phyloP scores from a whole-genome alignment of 2,113 vertebrate species.

The Serinus canaria region DNA sequence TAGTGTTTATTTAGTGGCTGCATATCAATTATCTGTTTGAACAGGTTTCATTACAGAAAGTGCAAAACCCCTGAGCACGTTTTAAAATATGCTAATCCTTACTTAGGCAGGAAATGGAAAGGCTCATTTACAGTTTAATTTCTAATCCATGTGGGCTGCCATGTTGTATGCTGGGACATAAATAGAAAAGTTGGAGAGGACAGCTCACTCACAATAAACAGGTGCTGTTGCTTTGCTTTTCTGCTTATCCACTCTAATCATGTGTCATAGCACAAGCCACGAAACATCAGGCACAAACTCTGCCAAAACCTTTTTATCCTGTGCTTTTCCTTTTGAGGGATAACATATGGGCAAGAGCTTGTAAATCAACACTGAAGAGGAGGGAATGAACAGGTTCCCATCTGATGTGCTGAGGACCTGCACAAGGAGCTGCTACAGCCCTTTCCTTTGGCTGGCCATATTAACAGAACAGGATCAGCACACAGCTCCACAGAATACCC shows the following conservation, averaged over 20 bases:
- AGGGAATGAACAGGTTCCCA: not conserved
- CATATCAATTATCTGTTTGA: conserved; percentile 61
- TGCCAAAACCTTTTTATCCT: not conserved
- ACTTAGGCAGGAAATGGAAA: conserved; percentile 41
- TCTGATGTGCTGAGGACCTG: not conserved
- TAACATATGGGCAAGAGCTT: not conserved
- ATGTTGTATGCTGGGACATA: conserved; percentile 33
- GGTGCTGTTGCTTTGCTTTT: conserved; percentile 25
- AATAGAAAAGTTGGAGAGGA: conserved; percentile 56
- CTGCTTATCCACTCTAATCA: conserved; percentile 10
- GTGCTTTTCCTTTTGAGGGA: conserved; percentile 12
- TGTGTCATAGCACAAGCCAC: not conserved
- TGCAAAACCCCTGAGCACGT: not conserved
- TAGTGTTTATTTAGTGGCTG: conserved; percentile 53
- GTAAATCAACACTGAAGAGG: conserved; percentile 36
- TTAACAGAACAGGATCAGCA: not conserved
- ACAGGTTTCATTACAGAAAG: conserved; percentile 63
- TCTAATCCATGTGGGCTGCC: conserved; percentile 57
- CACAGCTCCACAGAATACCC: not conserved
- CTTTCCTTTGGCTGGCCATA: not conserved
- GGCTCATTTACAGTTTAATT: conserved; percentile 66
- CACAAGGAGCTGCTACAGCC: not conserved
- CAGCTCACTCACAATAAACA: conserved; percentile 12
- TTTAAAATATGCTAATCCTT: conserved; percentile 65
- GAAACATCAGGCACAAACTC: not conserved